Percentiles rank a stretch among this genome's conserved stretches.
These are phyloP conservation scores for Eupeodes corollae DNA, from an alignment of 1,140 invertebrate species.

Conservation along the genomic window DNA sequence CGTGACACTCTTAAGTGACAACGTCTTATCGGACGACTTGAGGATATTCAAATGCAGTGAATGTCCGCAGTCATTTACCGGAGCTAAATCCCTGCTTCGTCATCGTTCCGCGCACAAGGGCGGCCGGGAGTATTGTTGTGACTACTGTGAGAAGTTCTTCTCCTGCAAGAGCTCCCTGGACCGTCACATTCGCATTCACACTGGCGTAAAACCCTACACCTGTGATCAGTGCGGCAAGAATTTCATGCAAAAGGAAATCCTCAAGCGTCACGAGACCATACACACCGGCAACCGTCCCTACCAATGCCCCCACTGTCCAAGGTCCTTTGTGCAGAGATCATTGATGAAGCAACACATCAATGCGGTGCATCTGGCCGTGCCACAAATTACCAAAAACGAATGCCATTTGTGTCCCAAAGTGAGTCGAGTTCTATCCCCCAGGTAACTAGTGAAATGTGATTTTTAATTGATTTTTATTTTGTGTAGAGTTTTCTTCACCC, in stretches of 20 bases:
- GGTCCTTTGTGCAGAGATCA: constrained; percentile 60
- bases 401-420: constrained; percentile 57
- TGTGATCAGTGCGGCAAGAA: constrained; percentile 59
- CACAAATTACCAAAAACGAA: constrained; percentile 48
- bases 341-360: constrained; percentile 52
- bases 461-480: not conserved
- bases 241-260: constrained; percentile 69
- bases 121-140: constrained; percentile 46
- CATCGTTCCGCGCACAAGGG: constrained; percentile 51
- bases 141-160: constrained; percentile 67
- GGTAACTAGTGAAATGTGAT: not conserved
- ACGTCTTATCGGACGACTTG: constrained; percentile 7
- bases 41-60: constrained; percentile 45
- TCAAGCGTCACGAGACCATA: constrained; percentile 71
- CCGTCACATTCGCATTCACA: constrained; percentile 66
- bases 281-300: constrained; percentile 76
- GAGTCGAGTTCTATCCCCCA: not conserved
- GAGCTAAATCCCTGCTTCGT: constrained; percentile 45
- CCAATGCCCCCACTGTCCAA: constrained; percentile 60
- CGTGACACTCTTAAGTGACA: no score
- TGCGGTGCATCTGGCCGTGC: constrained; percentile 45
- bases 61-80: constrained; percentile 45
- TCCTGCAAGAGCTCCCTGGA: constrained; percentile 66
- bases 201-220: constrained; percentile 62
- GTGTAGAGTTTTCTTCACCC: constrained; percentile 28